These are phyloP conservation scores for Corella eumyota DNA, from an alignment of 23 tunicate genomes.

Conservation along the genomic window DNA sequence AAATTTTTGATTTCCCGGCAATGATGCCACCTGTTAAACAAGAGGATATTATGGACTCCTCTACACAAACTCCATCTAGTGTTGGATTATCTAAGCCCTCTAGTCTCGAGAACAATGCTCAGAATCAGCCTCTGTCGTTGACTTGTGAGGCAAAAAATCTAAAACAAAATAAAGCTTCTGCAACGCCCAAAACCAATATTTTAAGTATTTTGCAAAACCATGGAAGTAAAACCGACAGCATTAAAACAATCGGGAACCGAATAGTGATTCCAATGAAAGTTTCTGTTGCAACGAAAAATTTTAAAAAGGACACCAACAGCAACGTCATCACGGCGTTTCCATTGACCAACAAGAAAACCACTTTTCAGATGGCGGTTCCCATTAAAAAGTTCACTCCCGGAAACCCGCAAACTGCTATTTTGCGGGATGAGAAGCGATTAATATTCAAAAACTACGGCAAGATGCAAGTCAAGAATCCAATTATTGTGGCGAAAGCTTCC, in stretches of 20 bases:
- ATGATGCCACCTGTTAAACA: too few species aligned
- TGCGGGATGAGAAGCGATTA: too few species aligned
- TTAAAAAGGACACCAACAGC: background rate
- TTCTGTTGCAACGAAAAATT: constrained; percentile 6
- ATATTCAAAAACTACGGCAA: too few species aligned
- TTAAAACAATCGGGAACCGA: constrained; percentile 54
- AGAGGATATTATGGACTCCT: too few species aligned
- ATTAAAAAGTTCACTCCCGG: background rate
- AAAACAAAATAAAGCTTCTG: too few species aligned
- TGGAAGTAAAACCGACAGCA: constrained; percentile 15
- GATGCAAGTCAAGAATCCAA: background rate
- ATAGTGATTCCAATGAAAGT: constrained; percentile 55
- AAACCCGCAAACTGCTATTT: background rate
- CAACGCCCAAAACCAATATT: constrained; percentile 6
- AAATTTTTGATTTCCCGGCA: too few species aligned
- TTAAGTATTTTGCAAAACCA: constrained; percentile 8
- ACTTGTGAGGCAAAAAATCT: too few species aligned
- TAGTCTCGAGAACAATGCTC: too few species aligned
- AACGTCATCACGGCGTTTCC: background rate
- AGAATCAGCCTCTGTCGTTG: too few species aligned
- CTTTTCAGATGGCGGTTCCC: constrained; percentile 31
- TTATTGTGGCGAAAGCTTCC: background rate
- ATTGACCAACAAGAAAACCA: constrained; percentile 1
- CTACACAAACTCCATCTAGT: too few species aligned
- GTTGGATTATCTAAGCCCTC: too few species aligned